Evolutionary conservation across 64 coral and sea anemone genomes (phyloP).

Genomic region (Anthopleura sola): DNA sequence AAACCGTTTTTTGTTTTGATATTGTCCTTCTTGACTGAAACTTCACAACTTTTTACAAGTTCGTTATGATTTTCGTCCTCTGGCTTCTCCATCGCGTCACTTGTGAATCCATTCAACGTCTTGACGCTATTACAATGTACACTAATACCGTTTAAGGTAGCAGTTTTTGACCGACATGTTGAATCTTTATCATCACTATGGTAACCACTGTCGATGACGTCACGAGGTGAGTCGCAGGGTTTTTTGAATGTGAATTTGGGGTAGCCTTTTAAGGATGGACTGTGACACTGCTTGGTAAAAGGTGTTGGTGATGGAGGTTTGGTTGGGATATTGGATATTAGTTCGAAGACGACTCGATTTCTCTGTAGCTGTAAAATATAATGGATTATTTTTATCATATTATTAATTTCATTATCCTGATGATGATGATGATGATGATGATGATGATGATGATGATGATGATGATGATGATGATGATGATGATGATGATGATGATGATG

Average conservation of each 20-base stretch:
- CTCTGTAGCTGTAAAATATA: slow-evolving; percentile 11
- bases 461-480: too few species aligned
- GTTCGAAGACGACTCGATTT: background rate
- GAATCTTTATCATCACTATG: background rate
- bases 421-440: too few species aligned
- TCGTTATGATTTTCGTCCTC: background rate
- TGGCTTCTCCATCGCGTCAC: background rate
- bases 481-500: too few species aligned
- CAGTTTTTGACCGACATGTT: background rate
- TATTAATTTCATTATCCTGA: too few species aligned
- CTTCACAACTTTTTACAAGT: background rate
- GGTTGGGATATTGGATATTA: background rate
- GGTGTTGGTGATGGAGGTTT: background rate
- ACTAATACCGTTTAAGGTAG: background rate
- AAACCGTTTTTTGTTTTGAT: background rate
- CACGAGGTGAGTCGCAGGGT: background rate
- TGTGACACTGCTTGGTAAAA: background rate
- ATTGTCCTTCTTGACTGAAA: background rate
- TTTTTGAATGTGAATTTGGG: background rate
- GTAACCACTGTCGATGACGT: background rate
- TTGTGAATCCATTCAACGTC: background rate
- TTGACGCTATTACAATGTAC: background rate
- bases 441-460: too few species aligned
- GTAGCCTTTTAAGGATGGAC: background rate
- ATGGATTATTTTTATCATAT: too few species aligned